phyloP scores from a whole-genome alignment of 2,888 invertebrate genomes.

The Nezara viridula region DNA sequence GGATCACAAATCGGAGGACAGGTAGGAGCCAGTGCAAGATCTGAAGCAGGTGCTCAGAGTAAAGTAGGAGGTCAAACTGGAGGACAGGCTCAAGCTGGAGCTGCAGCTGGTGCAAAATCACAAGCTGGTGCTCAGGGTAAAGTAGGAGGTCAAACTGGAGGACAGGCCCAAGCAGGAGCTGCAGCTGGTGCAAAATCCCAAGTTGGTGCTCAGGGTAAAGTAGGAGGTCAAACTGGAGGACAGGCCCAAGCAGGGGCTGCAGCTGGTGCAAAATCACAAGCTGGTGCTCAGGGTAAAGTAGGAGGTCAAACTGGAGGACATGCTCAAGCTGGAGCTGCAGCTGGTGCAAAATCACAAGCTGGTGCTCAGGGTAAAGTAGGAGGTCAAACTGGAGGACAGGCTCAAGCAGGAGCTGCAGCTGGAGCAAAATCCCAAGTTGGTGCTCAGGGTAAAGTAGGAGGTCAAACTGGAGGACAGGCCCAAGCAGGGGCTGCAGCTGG shows the following conservation, averaged over 20 bases:
- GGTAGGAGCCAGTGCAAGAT: background rate
- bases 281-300: background rate
- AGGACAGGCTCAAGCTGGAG: background rate
- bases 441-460: background rate
- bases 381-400: background rate
- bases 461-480: background rate
- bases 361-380: background rate
- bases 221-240: background rate
- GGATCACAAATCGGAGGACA: background rate
- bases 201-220: background rate
- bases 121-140: background rate
- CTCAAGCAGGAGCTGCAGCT: background rate
- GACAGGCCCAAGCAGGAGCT: background rate
- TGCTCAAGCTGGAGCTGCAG: too few relatives aligned
- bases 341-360: background rate
- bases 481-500: too few relatives aligned
- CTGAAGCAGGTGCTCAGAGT: background rate
- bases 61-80: background rate
- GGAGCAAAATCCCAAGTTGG: background rate
- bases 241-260: background rate
- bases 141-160: background rate
- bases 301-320: background rate
- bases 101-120: background rate
- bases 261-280: background rate
- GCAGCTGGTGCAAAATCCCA: background rate